A percentile compares a stretch with the other conserved stretches of the same genome.
Evolutionary conservation across 2,888 invertebrate species (phyloP).

Genomic region (Thelaira solivaga): DNA sequence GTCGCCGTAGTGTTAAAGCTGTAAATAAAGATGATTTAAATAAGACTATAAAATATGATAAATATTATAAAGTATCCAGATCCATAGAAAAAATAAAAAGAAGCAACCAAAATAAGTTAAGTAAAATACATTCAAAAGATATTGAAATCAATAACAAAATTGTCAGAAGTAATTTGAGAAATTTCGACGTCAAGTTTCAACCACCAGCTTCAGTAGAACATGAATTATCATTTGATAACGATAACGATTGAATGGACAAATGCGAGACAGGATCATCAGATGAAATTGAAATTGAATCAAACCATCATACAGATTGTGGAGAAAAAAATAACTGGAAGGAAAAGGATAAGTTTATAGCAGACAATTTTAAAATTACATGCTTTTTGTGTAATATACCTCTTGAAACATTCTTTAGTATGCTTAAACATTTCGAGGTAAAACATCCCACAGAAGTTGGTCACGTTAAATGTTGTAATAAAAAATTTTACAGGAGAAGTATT

Average conservation of each 20-base stretch:
- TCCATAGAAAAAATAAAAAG: not conserved
- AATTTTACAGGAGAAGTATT: conserved; percentile 72
- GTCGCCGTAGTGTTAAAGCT: not conserved
- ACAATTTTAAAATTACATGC: conserved; percentile 72
- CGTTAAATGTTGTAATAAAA: conserved; percentile 73
- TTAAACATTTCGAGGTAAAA: conserved; percentile 62
- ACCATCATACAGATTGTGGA: not conserved
- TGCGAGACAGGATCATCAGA: not conserved
- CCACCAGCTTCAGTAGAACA: not conserved
- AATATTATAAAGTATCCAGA: not conserved
- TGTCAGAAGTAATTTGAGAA: not conserved
- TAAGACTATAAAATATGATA: not conserved
- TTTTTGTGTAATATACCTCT: conserved; percentile 68
- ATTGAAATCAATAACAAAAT: not conserved
- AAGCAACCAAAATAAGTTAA: not conserved
- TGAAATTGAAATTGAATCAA: not conserved
- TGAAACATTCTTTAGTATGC: conserved; percentile 63
- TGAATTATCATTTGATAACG: not conserved
- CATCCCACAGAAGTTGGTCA: conserved; percentile 69
- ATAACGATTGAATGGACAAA: conserved; percentile 4
- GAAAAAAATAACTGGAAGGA: conserved; percentile 64
- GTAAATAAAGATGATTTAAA: not conserved
- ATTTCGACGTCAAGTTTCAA: conserved; percentile 3
- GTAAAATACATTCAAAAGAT: not conserved
- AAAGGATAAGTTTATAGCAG: conserved; percentile 69